phyloP scores from a whole-genome alignment of 2,888 invertebrate genomes.

The Abrostola triplasia region DNA sequence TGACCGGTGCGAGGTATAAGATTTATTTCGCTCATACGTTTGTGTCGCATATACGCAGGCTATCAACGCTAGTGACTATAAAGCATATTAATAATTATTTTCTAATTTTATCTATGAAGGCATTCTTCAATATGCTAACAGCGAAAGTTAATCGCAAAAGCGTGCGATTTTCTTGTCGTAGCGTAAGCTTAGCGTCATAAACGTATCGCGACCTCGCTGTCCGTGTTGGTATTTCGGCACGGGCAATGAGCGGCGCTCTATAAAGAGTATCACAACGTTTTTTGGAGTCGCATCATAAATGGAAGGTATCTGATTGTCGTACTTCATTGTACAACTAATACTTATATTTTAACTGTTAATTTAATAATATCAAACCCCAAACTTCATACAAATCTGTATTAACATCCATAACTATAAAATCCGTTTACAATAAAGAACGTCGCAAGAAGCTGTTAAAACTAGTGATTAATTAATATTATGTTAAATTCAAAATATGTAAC shows the following conservation, averaged over 20 bases:
- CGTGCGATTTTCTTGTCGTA: constrained; percentile 7
- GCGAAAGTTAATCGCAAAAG: constrained; percentile 1
- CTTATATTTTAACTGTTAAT: constrained; percentile 30
- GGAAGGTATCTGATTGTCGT: constrained; percentile 44
- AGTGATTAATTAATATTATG: constrained; percentile 43
- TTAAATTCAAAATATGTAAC: constrained; percentile 42
- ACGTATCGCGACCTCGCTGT: neutral
- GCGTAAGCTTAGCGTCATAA: neutral
- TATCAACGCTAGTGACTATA: neutral
- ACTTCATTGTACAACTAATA: constrained; percentile 40
- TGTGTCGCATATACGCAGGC: neutral
- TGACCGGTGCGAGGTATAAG: constrained; percentile 7
- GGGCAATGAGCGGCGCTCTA: constrained; percentile 23
- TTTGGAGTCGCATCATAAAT: constrained; percentile 38
- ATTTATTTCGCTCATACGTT: neutral
- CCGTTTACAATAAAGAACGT: constrained; percentile 23
- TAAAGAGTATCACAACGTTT: constrained; percentile 38
- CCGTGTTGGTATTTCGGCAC: constrained; percentile 5
- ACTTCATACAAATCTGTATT: constrained; percentile 12
- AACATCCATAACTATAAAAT: constrained; percentile 16
- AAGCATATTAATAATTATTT: constrained; percentile 10
- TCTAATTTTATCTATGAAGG: neutral
- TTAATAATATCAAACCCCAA: constrained; percentile 15
- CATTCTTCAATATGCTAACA: constrained; percentile 18
- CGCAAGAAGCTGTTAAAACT: constrained; percentile 26